These are phyloP conservation scores for Bombus turneri DNA, from an alignment of 1,140 invertebrate genomes.

Conservation along the genomic window DNA sequence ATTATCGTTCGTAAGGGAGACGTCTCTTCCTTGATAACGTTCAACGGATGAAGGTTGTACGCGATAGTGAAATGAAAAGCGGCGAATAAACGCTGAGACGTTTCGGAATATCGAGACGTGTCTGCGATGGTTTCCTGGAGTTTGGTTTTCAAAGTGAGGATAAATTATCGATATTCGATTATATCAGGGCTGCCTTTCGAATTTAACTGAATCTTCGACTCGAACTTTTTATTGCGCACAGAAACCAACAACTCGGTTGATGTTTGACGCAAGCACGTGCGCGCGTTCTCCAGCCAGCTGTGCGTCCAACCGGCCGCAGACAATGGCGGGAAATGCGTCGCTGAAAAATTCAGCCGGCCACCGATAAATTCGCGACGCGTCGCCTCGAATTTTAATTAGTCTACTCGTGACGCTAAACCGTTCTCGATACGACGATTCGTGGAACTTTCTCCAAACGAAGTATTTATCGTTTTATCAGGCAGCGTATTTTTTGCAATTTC, in stretches of 20 bases:
- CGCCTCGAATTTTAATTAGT: slow-evolving; percentile 56
- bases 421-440: not conserved
- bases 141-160: not conserved
- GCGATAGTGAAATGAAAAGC: slow-evolving; percentile 1
- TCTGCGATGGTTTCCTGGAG: not conserved
- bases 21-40: slow-evolving; percentile 10
- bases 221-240: not conserved
- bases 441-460: not conserved
- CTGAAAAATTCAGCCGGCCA: slow-evolving; percentile 62
- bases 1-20: slow-evolving; percentile 10
- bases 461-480: not conserved
- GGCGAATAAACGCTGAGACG: not conserved
- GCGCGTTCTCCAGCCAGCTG: slow-evolving; percentile 53
- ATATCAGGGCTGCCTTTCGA: not conserved
- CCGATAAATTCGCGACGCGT: slow-evolving; percentile 55
- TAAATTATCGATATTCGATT: not conserved
- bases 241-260: slow-evolving; percentile 1
- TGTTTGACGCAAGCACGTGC: slow-evolving; percentile 59
- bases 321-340: slow-evolving; percentile 68
- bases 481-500: not conserved
- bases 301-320: slow-evolving; percentile 27
- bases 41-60: not conserved
- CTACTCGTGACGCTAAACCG: slow-evolving; percentile 14
- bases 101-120: not conserved
- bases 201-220: slow-evolving; percentile 16